Evolutionary conservation across 1,140 invertebrate genomes (phyloP).

Genomic region (Zaprionus davidi): DNA sequence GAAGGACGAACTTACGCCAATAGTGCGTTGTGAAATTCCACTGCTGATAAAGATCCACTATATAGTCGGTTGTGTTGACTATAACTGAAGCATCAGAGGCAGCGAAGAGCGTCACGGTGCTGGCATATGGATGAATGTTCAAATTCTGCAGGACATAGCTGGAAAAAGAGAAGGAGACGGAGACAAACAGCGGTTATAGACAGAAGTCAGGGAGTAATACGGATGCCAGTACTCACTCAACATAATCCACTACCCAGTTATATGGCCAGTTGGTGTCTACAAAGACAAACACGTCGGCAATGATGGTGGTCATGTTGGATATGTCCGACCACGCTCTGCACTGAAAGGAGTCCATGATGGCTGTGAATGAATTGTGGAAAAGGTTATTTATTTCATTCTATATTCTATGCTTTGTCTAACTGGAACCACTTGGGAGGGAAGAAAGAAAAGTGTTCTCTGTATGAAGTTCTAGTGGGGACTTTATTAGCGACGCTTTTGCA

Average conservation of each 20-base stretch:
- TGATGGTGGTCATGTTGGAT: constrained; percentile 84
- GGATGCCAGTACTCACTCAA: constrained; percentile 85
- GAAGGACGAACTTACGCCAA: constrained; percentile 84
- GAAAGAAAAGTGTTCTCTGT: constrained; percentile 22
- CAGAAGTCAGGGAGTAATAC: background rate
- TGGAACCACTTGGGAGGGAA: constrained; percentile 59
- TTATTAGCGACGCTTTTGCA: constrained; percentile 61
- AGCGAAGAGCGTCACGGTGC: constrained; percentile 88
- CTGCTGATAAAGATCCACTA: constrained; percentile 85
- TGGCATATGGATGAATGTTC: constrained; percentile 88
- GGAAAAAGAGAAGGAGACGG: constrained; percentile 13
- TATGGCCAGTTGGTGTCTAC: constrained; percentile 88
- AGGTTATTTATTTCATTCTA: background rate
- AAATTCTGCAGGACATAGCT: constrained; percentile 87
- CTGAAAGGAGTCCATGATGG: constrained; percentile 58
- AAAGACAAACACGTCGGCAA: constrained; percentile 87
- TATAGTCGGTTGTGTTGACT: constrained; percentile 86
- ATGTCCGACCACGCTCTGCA: constrained; percentile 57
- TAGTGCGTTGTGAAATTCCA: constrained; percentile 86
- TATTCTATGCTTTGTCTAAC: background rate
- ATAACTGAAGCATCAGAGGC: constrained; percentile 87
- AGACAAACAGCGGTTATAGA: too few relatives aligned
- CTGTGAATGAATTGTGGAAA: constrained; percentile 35
- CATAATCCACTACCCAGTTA: constrained; percentile 85
- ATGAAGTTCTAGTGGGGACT: constrained; percentile 57